These are phyloP conservation scores for Troglohyphantes excavatus DNA, from an alignment of 2,888 invertebrate genomes.

Conservation along the genomic window DNA sequence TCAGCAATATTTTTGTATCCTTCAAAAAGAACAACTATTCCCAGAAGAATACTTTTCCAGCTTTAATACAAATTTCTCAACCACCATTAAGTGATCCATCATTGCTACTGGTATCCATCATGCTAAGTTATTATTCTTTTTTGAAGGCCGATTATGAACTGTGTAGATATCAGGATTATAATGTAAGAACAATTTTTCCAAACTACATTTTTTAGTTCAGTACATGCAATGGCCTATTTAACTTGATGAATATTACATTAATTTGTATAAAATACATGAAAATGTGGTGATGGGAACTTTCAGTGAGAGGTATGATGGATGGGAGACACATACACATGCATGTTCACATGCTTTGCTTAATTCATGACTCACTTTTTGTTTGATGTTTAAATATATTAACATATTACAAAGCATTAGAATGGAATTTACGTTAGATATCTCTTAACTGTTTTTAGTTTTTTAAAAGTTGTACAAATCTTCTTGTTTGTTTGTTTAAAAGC, in stretches of 20 bases:
- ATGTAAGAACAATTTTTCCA: not conserved
- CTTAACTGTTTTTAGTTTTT: too few relatives aligned
- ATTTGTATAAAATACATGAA: not conserved
- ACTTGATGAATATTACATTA: not conserved
- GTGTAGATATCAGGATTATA: slow-evolving; percentile 5
- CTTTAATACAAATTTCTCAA: not conserved
- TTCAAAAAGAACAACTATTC: too few relatives aligned
- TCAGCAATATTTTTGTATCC: too few relatives aligned
- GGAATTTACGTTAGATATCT: too few relatives aligned
- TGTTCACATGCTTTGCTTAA: not conserved
- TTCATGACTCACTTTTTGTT: too few relatives aligned
- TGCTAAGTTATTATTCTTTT: slow-evolving; percentile 25
- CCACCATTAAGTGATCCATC: slow-evolving; percentile 46
- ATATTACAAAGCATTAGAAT: too few relatives aligned
- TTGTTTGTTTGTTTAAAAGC: too few relatives aligned
- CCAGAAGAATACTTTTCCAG: too few relatives aligned
- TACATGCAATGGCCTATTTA: not conserved
- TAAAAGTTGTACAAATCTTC: too few relatives aligned
- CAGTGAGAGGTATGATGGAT: not conserved
- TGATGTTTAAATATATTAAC: too few relatives aligned
- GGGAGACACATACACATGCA: not conserved
- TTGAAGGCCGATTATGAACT: slow-evolving; percentile 47
- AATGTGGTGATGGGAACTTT: not conserved
- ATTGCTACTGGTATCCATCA: slow-evolving; percentile 16
- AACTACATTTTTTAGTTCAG: not conserved